Evolutionary conservation across 2,888 invertebrate species (phyloP), one percentile per base, ranked within the genome.

Genomic region (Nemotelus pantherinus): DNA sequence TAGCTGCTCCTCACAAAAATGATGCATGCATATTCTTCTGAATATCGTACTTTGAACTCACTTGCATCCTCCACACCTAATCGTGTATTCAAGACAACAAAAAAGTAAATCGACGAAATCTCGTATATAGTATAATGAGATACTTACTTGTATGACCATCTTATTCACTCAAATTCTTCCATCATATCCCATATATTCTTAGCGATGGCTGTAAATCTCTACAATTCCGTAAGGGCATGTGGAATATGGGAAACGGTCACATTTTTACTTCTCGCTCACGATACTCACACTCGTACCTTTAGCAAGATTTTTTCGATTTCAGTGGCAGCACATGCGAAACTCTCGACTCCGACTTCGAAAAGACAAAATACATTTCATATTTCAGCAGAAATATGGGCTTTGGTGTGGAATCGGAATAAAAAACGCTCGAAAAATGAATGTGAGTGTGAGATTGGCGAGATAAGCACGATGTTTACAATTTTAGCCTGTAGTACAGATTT

Each of bases 331-430:
- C 25, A 25, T 25, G 25, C 25, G 25, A 25, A 25, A 25, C 25
- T 25, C 25, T 25, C 25, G 25, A 25, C 39, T 3, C 39, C 7
- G 41, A 39, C 43, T 39, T 7, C 25, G 25, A 47, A 9, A 65
- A 65, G 65, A 65, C 65, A 65, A 65, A 65, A 65, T 65, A 65
- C 65, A 2, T n/a, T 65, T 65, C 65, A 65, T 65, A 65, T 65
- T 44, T 45, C 65, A 65, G 41, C n/a, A 6, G 2, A 45, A 65
- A 65, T 47, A 65, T 65, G 65, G 41, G 50, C 41, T n/a, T 39
- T 25, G 9, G 25, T 67, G 70, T 50, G 2, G 10, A 53, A 60
- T n/a, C 7, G n/a, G 41, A 10, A 70, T 9, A 10, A 50, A 25
- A 25, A 25, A 25, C 25, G 25, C 25, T 25, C 25, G 25, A 25